phyloP scores from a whole-genome alignment of 2,113 vertebrate species.

The Passer domesticus region DNA sequence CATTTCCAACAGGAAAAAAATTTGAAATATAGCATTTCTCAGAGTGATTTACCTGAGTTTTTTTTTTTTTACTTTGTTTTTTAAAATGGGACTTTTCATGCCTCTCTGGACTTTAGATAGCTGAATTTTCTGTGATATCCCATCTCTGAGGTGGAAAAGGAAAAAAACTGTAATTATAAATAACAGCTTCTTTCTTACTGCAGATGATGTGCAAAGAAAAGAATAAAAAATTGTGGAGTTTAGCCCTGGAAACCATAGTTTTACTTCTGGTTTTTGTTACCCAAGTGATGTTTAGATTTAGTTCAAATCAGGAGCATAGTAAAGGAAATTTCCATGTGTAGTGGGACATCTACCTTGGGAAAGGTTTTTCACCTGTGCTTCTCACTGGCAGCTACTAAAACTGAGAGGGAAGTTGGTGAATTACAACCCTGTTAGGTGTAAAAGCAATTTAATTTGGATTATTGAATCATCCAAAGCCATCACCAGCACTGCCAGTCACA shows the following conservation, averaged over 20 bases:
- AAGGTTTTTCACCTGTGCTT: not conserved
- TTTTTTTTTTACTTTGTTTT: not conserved
- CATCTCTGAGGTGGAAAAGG: not conserved
- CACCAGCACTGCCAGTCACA: not conserved
- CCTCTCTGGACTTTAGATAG: not conserved
- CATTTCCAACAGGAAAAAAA: not conserved
- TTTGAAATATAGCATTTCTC: not conserved
- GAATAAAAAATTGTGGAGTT: not conserved
- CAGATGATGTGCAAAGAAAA: not conserved
- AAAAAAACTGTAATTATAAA: not conserved
- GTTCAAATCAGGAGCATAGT: not conserved
- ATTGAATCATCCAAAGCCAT: not conserved
- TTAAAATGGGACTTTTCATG: not conserved
- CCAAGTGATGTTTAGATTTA: not conserved
- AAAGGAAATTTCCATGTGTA: not conserved
- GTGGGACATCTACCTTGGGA: not conserved
- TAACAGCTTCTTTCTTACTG: not conserved
- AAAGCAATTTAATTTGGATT: not conserved
- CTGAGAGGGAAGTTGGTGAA: not conserved
- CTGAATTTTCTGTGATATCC: not conserved
- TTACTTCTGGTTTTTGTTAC: not conserved
- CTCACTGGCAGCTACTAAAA: not conserved
- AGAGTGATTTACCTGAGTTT: not conserved
- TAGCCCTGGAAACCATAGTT: not conserved
- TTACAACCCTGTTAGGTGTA: not conserved